Evolutionary conservation across 2,797 vertebrate species (phyloP).

Genomic region (Channallabes apus): DNA sequence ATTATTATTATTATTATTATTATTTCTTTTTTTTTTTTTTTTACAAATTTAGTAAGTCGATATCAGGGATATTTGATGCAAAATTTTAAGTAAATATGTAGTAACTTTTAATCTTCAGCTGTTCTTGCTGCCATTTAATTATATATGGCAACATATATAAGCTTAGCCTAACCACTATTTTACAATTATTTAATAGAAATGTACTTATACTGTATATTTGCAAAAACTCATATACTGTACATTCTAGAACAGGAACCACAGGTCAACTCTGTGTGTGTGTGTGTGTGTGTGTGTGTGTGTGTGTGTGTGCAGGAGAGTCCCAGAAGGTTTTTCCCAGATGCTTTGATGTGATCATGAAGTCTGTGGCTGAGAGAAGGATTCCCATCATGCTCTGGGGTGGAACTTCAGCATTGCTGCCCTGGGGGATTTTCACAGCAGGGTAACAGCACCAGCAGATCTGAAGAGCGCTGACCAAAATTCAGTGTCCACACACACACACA

Average conservation of each 20-base stretch:
- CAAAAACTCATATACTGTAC: too few relatives aligned
- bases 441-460: conserved; percentile 33
- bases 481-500: neutral
- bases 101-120: neutral
- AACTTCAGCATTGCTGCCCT: conserved; percentile 19
- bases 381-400: conserved; percentile 18
- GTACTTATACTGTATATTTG: neutral
- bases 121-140: neutral
- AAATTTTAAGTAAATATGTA: neutral
- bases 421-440: conserved; percentile 24
- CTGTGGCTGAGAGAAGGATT: conserved; percentile 26
- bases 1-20: too few relatives aligned
- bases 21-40: too few relatives aligned
- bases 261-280: neutral
- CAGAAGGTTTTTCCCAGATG: conserved; percentile 18
- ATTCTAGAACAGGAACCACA: neutral
- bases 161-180: neutral
- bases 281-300: neutral
- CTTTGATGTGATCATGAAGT: conserved; percentile 26
- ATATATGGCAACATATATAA: neutral
- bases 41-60: neutral
- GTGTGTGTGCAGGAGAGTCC: neutral
- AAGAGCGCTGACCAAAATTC: neutral
- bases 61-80: neutral
- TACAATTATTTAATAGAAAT: neutral